Conservation (phyloP, 2,113 vertebrate genomes). For the Ranitomeya variabilis region DNA sequence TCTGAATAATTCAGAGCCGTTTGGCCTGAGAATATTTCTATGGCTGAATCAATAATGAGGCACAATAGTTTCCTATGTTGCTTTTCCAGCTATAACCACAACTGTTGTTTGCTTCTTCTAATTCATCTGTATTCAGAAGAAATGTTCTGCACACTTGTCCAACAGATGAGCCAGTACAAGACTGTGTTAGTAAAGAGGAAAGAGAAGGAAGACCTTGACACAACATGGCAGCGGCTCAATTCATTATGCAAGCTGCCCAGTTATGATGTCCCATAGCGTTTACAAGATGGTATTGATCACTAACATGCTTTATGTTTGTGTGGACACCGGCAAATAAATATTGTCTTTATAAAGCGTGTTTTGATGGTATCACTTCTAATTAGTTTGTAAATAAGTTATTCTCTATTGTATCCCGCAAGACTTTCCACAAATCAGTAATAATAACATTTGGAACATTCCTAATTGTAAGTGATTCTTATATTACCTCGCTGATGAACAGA, state of each 20-base stretch:
- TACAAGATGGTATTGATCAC: neutral
- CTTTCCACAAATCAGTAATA: neutral
- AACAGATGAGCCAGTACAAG: neutral
- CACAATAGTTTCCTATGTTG: conserved; percentile 9
- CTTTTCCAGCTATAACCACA: conserved; percentile 23
- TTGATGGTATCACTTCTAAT: neutral
- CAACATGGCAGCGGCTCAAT: neutral
- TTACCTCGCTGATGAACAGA: neutral
- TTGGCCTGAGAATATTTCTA: neutral
- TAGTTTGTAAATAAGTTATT: neutral
- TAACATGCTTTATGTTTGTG: neutral
- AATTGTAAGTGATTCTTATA: neutral
- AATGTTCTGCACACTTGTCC: neutral
- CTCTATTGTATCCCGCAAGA: neutral
- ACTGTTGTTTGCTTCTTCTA: conserved; percentile 17
- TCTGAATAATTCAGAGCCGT: neutral
- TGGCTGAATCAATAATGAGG: neutral
- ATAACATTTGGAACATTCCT: neutral
- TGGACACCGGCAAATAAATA: neutral
- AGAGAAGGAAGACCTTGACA: neutral
- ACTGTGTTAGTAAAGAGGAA: neutral
- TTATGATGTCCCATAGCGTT: neutral
- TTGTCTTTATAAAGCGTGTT: neutral
- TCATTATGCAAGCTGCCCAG: neutral
- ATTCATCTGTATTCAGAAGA: conserved; percentile 7